A percentile compares a stretch with the other conserved stretches of the same genome.
Conservation (phyloP, 2,888 invertebrate genomes). For the Scaptomyza polygonia region DNA sequence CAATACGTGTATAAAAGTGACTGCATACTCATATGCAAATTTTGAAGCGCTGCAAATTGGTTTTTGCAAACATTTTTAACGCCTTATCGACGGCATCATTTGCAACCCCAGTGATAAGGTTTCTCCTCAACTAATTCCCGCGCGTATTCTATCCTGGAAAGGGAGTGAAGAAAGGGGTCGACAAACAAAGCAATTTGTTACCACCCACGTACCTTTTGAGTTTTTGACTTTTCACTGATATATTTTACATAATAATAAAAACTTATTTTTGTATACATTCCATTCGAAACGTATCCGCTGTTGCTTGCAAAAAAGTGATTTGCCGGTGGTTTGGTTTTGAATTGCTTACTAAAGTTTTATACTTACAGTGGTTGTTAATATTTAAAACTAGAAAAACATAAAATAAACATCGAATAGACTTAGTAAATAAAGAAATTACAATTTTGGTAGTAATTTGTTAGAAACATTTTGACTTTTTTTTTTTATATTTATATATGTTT, state of each 20-base stretch:
- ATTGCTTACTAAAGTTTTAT: conserved; percentile 13
- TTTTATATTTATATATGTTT: too few species aligned
- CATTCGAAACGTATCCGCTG: conserved; percentile 65
- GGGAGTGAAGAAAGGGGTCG: neutral
- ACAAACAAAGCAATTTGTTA: conserved; percentile 75
- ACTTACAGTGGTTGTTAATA: neutral
- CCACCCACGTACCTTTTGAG: conserved; percentile 46
- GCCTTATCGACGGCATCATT: conserved; percentile 52
- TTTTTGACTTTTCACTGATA: conserved; percentile 49
- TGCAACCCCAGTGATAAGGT: conserved; percentile 44
- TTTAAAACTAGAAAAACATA: neutral
- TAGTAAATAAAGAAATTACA: neutral
- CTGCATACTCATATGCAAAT: conserved; percentile 69
- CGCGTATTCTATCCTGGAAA: conserved; percentile 48
- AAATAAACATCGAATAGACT: neutral
- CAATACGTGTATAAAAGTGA: conserved; percentile 8
- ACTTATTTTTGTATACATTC: conserved; percentile 77
- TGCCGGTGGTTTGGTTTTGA: conserved; percentile 6
- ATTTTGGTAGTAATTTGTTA: too few species aligned
- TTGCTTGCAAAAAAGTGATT: conserved; percentile 18
- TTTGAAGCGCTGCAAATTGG: conserved; percentile 62
- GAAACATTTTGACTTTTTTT: too few species aligned
- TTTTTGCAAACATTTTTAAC: conserved; percentile 51
- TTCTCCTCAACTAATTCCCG: conserved; percentile 64
- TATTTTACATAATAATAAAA: conserved; percentile 70